Evolutionary conservation across 2,888 invertebrate genomes (phyloP).

Genomic region (Zaprionus bogoriensis): DNA sequence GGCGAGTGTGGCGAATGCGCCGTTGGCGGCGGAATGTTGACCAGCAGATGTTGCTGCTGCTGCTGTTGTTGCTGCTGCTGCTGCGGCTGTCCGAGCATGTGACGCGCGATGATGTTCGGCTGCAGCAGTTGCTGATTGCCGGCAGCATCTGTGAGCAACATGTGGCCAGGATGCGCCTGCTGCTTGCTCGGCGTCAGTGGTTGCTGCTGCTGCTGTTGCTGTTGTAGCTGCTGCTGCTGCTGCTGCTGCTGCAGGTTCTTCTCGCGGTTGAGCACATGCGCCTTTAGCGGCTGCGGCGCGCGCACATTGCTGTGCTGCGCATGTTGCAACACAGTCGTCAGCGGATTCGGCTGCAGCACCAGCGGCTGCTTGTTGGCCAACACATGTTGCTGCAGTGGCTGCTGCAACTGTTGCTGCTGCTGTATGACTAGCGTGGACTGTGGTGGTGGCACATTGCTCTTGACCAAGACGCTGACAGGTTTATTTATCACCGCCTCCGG

Average conservation of each 20-base stretch:
- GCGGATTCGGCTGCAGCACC: constrained; percentile 72
- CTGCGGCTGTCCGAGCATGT: constrained; percentile 52
- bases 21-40: constrained; percentile 80
- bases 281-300: constrained; percentile 85
- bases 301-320: constrained; percentile 81
- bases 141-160: constrained; percentile 69
- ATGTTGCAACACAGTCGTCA: constrained; percentile 79
- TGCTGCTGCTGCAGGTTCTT: constrained; percentile 74
- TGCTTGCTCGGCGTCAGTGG: constrained; percentile 67
- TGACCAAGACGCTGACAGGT: constrained; percentile 80
- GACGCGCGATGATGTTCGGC: constrained; percentile 65
- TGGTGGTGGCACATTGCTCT: constrained; percentile 55
- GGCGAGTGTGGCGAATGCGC: constrained; percentile 74
- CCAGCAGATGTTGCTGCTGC: constrained; percentile 77
- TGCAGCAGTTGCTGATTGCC: constrained; percentile 77
- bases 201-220: constrained; percentile 61
- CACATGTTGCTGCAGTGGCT: constrained; percentile 31
- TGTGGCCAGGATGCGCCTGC: constrained; percentile 56
- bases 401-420: constrained; percentile 53
- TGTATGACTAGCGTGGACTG: constrained; percentile 51
- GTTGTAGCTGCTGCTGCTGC: constrained; percentile 59
- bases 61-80: constrained; percentile 69
- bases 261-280: constrained; percentile 86
- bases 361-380: constrained; percentile 73
- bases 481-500: constrained; percentile 68